Evolutionary conservation across 1,140 invertebrate species (phyloP).

Genomic region (Zaprionus nigranus): DNA sequence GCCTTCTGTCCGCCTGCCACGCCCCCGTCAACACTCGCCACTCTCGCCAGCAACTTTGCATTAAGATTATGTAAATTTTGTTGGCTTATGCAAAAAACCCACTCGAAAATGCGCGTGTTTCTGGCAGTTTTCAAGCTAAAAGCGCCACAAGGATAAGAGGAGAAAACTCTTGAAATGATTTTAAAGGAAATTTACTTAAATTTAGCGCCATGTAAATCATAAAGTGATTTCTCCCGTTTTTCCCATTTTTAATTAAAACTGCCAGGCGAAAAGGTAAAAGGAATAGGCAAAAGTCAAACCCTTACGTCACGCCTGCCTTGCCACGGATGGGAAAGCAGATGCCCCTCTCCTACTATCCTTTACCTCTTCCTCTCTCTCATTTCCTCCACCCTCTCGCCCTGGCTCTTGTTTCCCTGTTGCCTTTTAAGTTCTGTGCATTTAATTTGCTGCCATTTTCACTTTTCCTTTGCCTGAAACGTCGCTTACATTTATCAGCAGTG

Average conservation of each 20-base stretch:
- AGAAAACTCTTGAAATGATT: conserved; percentile 24
- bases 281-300: conserved; percentile 24
- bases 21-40: not conserved
- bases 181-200: conserved; percentile 48
- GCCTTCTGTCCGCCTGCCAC: conserved; percentile 3
- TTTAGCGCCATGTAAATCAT: conserved; percentile 55
- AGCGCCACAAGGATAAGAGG: not conserved
- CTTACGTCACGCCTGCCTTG: conserved; percentile 8
- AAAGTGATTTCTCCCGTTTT: conserved; percentile 51
- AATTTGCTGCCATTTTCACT: conserved; percentile 79
- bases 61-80: conserved; percentile 81
- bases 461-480: conserved; percentile 48
- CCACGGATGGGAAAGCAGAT: not conserved
- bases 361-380: not conserved
- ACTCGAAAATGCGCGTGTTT: conserved; percentile 74
- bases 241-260: conserved; percentile 74
- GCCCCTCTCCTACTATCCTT: not conserved
- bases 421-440: conserved; percentile 72
- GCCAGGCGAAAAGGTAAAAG: conserved; percentile 14
- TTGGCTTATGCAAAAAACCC: conserved; percentile 26
- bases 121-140: conserved; percentile 57
- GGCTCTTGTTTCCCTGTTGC: conserved; percentile 5
- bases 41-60: conserved; percentile 51
- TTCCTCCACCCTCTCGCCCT: not conserved
- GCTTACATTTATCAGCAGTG: conserved; percentile 64